Evolutionary conservation across 2,888 invertebrate genomes (phyloP), one percentile per base, ranked within the genome.

Genomic region (Hydriomena furcata): DNA sequence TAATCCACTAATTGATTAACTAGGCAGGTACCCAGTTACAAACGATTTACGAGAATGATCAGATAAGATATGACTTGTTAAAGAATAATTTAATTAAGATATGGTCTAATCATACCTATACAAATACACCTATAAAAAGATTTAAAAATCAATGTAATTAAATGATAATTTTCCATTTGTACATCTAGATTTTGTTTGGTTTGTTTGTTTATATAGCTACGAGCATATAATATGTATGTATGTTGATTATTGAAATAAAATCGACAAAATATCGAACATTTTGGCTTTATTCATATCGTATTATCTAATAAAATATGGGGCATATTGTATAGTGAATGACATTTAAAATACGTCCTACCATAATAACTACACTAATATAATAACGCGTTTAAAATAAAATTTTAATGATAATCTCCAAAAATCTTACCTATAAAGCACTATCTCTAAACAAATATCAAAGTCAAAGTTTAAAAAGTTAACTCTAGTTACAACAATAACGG

Each of bases 221-320:
- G n/a, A n/a, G n/a, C n/a, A n/a, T n/a, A n/a, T n/a, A n/a, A n/a
- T n/a, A n/a, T n/a, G n/a, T n/a, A n/a, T n/a, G n/a, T n/a, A n/a
- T n/a, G n/a, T n/a, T n/a, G n/a, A n/a, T n/a, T n/a, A 20, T 21
- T 35, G 3, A 36, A 48, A 48, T 30, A 28, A 41, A 48, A 36
- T 20, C 13, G 5, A 28, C 1, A 35, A 21, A n/a, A 12, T 12
- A 8, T 47, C 7, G 21, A 45, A 49, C 30, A 41, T 24, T 49
- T 38, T 42, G 41, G 43, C 38, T 52, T 48, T 52, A 52, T 43
- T 47, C 42, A 49, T 24, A 48, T 42, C 47, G 49, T 53, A 53
- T 7, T 11, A 20, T 27, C 36, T 53, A 53, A 32, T 49, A 53
- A 49, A 43, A 53, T 53, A 49, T 49, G 31, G 53, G 44, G 31